Conservation (phyloP, 1,140 invertebrate species). For the Temnothorax longispinosus region DNA sequence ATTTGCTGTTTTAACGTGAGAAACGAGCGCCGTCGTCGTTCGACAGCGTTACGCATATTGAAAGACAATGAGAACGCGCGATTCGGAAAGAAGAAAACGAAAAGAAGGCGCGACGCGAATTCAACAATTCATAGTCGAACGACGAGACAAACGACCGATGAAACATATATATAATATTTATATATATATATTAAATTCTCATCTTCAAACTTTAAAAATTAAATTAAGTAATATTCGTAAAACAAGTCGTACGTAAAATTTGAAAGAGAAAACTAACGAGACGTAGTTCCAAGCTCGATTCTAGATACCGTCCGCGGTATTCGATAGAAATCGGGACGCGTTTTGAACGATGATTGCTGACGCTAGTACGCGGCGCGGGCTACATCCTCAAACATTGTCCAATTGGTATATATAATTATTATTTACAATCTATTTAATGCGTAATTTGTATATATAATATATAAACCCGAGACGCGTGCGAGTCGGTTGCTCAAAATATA, state of each 20-base stretch:
- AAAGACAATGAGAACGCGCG: constrained; percentile 11
- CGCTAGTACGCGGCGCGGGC: not conserved
- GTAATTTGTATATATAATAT: constrained; percentile 22
- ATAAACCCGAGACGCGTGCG: not conserved
- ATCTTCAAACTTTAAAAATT: constrained; percentile 67
- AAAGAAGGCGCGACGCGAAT: not conserved
- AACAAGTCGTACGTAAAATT: constrained; percentile 30
- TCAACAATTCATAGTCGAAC: not conserved
- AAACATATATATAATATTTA: not conserved
- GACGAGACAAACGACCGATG: not conserved
- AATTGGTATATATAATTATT: constrained; percentile 6
- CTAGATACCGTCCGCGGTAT: not conserved
- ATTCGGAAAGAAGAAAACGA: not conserved
- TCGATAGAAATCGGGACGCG: constrained; percentile 1
- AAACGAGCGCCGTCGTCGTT: not conserved
- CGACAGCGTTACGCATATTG: not conserved
- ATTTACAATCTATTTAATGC: constrained; percentile 35
- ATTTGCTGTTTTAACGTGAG: constrained; percentile 74
- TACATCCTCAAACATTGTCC: not conserved
- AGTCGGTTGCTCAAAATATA: constrained; percentile 4
- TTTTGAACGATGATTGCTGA: not conserved
- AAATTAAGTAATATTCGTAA: constrained; percentile 64
- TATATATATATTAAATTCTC: constrained; percentile 64
- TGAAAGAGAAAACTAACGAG: constrained; percentile 5
- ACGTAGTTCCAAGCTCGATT: not conserved